Percentiles rank a stretch among this genome's conserved stretches.
Evolutionary conservation across 2,797 vertebrate genomes (phyloP).

Genomic region (Enteromius argenteus): DNA sequence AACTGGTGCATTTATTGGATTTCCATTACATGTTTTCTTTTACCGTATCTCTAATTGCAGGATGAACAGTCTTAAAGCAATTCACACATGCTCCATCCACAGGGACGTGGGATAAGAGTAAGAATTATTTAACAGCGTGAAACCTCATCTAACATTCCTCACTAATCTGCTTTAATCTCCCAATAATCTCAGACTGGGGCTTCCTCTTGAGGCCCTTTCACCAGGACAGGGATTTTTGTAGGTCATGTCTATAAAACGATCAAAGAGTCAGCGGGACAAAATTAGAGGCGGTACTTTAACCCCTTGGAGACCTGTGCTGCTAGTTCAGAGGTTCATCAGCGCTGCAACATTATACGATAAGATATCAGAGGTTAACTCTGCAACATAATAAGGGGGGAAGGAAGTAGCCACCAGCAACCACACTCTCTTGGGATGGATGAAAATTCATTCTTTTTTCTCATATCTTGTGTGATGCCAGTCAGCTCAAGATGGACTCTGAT

Average conservation of each 20-base stretch:
- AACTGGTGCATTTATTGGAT: background rate
- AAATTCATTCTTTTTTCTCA: background rate
- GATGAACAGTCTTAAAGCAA: background rate
- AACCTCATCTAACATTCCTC: constrained; percentile 47
- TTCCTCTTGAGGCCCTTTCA: constrained; percentile 44
- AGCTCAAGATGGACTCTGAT: background rate
- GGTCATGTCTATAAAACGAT: constrained; percentile 35
- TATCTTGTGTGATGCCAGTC: background rate
- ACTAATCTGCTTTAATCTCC: constrained; percentile 54
- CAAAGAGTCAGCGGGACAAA: constrained; percentile 20
- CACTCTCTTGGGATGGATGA: background rate
- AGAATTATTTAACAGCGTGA: constrained; percentile 36
- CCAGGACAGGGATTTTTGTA: constrained; percentile 30
- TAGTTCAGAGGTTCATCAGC: background rate
- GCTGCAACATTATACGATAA: background rate
- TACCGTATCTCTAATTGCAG: background rate
- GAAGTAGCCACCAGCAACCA: background rate
- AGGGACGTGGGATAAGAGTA: background rate
- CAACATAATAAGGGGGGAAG: background rate
- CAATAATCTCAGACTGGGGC: constrained; percentile 49
- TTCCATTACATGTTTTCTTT: background rate
- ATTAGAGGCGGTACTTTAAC: constrained; percentile 1
- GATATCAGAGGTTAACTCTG: background rate
- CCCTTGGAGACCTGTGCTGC: background rate
- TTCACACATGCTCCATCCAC: background rate